Evolutionary conservation across 2,888 invertebrate species (phyloP), one percentile per base, ranked within the genome.

Genomic region (Carcina quercana): DNA sequence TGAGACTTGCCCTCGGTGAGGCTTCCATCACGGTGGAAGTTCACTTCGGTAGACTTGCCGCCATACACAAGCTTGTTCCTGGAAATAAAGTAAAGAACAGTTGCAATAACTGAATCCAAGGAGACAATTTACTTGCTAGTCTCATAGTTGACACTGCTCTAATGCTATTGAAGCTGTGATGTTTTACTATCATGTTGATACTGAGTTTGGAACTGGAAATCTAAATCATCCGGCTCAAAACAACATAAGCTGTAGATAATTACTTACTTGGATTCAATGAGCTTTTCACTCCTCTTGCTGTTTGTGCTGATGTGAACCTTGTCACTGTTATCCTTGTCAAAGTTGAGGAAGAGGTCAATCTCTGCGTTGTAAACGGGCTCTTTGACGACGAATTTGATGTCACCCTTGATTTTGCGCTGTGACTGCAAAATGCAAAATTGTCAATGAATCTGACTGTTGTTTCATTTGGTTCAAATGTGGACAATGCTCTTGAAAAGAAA

Each of bases 311-410:
- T 48, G 35, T 86, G 85, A 3, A 94, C 47, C 47, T 90, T 90
- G 49, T 91, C 90, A 25, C 75, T 86, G 25, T 89, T 89, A 55
- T 92, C 89, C 53, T 90, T 90, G 29, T 89, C 89, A 38, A 86
- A 90, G 59, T 93, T 88, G 15, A 91, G 87, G 46, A 82, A 87
- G 3, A 94, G 30, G 26, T 88, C 90, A 0, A 89, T 50, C 27
- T 88, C 87, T 0, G 88, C 79, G 38, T 87, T 86, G 61, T 87
- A 90, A 1, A 84, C 84, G 0, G 89, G 87, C 0, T 87, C 85
- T 30, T 86, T 85, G 0, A 89, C 63, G 1, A 85, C 71, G 51
- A 93, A 86, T 30, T 88, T 89, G 0, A 88, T 80, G 25, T 88
- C 89, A 3, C 83, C 64, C 51, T 89, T 90, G 15, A 90, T 53